Evolutionary conservation across 2,113 vertebrate genomes (phyloP).

Genomic region (Collichthys lucidus): DNA sequence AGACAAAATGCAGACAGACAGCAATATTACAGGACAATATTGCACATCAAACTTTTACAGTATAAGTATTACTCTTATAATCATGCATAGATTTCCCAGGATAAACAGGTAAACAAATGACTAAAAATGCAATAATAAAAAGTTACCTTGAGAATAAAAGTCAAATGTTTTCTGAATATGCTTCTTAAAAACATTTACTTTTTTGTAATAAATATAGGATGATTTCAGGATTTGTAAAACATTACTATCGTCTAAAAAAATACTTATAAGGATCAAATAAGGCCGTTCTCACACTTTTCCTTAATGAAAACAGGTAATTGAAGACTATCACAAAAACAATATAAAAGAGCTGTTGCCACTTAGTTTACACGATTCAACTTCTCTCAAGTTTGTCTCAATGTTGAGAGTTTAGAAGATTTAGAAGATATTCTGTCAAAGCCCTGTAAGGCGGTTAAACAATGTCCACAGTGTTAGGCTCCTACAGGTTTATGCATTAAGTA

Average conservation of each 20-base stretch:
- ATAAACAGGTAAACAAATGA: conserved; percentile 62
- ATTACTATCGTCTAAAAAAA: conserved; percentile 57
- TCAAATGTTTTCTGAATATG: conserved; percentile 40
- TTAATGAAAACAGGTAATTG: conserved; percentile 31
- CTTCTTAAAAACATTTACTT: conserved; percentile 59
- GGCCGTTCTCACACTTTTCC: conserved; percentile 55
- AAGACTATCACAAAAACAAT: conserved; percentile 60
- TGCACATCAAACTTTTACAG: conserved; percentile 71
- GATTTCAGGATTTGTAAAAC: conserved; percentile 48
- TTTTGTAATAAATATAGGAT: conserved; percentile 71
- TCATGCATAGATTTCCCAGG: conserved; percentile 77
- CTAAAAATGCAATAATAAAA: conserved; percentile 55
- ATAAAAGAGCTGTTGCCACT: conserved; percentile 46
- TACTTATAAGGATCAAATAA: conserved; percentile 70
- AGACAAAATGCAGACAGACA: conserved; percentile 51
- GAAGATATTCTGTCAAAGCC: conserved; percentile 35
- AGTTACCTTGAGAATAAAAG: conserved; percentile 29
- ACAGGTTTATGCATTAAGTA: conserved; percentile 34
- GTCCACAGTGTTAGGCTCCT: conserved; percentile 71
- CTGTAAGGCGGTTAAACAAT: conserved; percentile 40
- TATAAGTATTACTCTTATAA: conserved; percentile 56
- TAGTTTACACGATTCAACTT: conserved; percentile 31
- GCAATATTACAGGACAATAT: conserved; percentile 60
- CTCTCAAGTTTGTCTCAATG: conserved; percentile 26
- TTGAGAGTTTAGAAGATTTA: conserved; percentile 34